Evolutionary conservation across 2,113 vertebrate genomes (phyloP).

Genomic region (Willisornis vidua): DNA sequence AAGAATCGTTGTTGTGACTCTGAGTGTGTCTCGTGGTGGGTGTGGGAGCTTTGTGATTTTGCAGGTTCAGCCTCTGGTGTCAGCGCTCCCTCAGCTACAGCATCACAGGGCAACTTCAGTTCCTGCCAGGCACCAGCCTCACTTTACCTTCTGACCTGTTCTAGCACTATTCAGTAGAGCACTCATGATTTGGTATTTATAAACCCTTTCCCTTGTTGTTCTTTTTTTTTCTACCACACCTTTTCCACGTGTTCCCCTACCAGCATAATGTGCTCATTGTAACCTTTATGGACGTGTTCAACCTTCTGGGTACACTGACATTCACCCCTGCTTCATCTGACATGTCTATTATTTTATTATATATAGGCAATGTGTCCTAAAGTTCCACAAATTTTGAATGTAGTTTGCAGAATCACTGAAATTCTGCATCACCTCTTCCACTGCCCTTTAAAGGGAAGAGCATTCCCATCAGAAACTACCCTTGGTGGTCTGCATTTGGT

Average conservation of each 20-base stretch:
- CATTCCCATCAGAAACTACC: background rate
- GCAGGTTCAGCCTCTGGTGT: background rate
- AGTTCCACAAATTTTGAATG: background rate
- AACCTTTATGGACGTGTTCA: background rate
- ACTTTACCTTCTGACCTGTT: background rate
- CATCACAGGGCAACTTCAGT: background rate
- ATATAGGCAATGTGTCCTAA: background rate
- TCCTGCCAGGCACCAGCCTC: background rate
- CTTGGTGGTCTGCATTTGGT: background rate
- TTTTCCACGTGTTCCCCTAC: background rate
- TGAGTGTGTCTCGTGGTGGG: background rate
- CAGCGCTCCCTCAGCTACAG: accelerated
- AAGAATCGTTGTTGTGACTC: background rate
- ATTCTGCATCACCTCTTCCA: background rate
- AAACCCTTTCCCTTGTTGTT: background rate
- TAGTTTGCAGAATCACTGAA: background rate
- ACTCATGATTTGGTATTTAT: background rate
- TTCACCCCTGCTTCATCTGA: background rate
- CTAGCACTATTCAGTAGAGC: background rate
- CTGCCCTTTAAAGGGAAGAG: background rate
- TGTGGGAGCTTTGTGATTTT: background rate
- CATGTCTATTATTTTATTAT: background rate
- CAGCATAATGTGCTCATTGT: background rate
- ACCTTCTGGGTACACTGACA: background rate
- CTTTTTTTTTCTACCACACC: background rate